Conservation (phyloP, 2,113 vertebrate species). For the Sitta europaea region DNA sequence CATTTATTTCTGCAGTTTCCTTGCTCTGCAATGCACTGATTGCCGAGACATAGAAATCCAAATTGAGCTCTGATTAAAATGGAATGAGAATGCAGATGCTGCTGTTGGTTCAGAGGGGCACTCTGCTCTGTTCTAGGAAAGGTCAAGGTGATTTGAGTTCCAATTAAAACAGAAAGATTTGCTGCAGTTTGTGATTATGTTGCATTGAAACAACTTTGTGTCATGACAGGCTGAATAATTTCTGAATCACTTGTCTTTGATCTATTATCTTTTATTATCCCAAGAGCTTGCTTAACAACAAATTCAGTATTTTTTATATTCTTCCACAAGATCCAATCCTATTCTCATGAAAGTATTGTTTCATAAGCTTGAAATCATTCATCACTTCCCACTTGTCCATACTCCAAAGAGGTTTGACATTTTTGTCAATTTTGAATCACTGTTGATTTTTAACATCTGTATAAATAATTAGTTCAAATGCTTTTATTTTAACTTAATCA, state of each 20-base stretch:
- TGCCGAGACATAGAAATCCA: slow-evolving; percentile 60
- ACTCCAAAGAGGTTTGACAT: neutral
- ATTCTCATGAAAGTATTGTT: neutral
- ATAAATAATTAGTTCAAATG: neutral
- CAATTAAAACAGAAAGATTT: slow-evolving; percentile 16
- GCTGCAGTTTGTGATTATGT: neutral
- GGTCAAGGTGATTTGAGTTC: slow-evolving; percentile 61
- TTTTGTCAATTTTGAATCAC: neutral
- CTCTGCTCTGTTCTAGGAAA: slow-evolving; percentile 18
- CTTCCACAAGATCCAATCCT: neutral
- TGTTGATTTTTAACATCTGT: neutral
- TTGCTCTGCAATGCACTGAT: slow-evolving; percentile 49
- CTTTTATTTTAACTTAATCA: neutral
- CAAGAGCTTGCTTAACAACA: neutral
- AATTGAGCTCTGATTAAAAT: slow-evolving; percentile 71
- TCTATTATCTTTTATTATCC: neutral
- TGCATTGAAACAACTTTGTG: neutral
- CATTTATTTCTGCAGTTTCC: slow-evolving; percentile 68
- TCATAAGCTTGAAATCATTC: neutral
- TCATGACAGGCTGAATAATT: neutral
- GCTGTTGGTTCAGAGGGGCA: neutral
- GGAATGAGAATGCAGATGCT: slow-evolving; percentile 58
- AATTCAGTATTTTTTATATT: neutral
- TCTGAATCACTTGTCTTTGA: neutral
- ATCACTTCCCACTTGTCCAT: neutral